These are phyloP conservation scores for Tragelaphus strepsiceros DNA, from an alignment of 2,113 vertebrate genomes.

Conservation along the genomic window DNA sequence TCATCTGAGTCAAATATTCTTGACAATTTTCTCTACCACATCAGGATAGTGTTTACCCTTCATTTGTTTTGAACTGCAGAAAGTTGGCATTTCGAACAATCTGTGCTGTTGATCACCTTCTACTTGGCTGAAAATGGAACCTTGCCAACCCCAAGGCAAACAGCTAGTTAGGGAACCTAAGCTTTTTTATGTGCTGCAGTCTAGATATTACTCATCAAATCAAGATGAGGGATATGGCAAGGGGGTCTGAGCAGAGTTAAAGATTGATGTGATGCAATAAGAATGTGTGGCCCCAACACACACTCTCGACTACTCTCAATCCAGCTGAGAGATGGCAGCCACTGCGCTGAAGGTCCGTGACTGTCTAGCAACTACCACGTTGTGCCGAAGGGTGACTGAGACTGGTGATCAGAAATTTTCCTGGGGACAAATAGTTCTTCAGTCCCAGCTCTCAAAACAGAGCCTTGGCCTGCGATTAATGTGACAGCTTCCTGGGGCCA, in stretches of 20 bases:
- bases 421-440: not conserved
- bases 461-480: not conserved
- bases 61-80: not conserved
- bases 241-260: not conserved
- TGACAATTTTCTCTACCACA: not conserved
- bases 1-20: not conserved
- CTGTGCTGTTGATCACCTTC: not conserved
- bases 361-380: accelerated
- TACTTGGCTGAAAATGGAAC: not conserved
- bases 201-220: accelerated
- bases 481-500: too few relatives aligned
- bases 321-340: not conserved
- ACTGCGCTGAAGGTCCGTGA: accelerated
- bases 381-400: too few relatives aligned
- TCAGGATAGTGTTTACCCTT: not conserved
- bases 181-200: accelerated
- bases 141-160: not conserved
- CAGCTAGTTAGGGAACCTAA: not conserved
- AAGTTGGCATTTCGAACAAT: not conserved
- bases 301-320: accelerated
- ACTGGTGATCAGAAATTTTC: not conserved
- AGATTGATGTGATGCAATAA: accelerated
- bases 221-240: not conserved
- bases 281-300: not conserved
- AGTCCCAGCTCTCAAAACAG: not conserved